Base-by-base conservation (phyloP, 2,113 vertebrate species). In the Todiramphus chloris region DNA sequence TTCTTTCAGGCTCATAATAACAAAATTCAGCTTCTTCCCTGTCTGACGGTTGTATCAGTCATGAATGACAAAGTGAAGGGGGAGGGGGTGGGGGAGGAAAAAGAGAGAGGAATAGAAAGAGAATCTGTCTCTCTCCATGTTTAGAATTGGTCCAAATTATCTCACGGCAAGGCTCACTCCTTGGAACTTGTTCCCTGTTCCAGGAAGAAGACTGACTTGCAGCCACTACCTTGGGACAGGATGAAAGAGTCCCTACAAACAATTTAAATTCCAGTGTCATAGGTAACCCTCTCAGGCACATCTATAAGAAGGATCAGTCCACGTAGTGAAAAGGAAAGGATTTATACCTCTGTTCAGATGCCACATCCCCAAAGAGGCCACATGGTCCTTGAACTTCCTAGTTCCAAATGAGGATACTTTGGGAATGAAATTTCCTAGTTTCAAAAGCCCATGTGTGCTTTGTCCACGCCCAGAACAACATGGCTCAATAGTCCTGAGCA, bases 1-100 rank as follows among this genome's bases (percentile, higher is more conserved):
- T 76, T 92, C 81, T 93, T 92, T 64, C 48, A 76, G 59, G 51
- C 53, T 68, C 77, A 94, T 89, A 89, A 89, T 72, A 95, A 95
- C 73, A 84, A 96, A 93, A 94, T 43, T 75, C 73, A 20, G 55
- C 87, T 94, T 87, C 20, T 43, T 93, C 91, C 48, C 48, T 16
- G 16, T 56, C 80, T 89, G 83, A 80, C 93, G 94, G 80, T 87
- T 91, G 89, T 94, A 80, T 84, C 86, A 78, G 80, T 72, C 60
- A 72, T 60, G 56, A 94, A 74, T 81, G 77, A 82, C 60, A 94
- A 80, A 89, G 13, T 43, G 18, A 48, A 68, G 8, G 48, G 3
- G 23, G 5, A 56, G 69, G 50, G 14, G 35, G 30, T 41, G 16
- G 50, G 39, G 30, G 51, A 79, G 33, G 41, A 41, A 25, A 66